A percentile compares a stretch with the other conserved stretches of the same genome.
Evolutionary conservation across 2,888 invertebrate genomes (phyloP).

Genomic region (Ichneumoninae sp.): DNA sequence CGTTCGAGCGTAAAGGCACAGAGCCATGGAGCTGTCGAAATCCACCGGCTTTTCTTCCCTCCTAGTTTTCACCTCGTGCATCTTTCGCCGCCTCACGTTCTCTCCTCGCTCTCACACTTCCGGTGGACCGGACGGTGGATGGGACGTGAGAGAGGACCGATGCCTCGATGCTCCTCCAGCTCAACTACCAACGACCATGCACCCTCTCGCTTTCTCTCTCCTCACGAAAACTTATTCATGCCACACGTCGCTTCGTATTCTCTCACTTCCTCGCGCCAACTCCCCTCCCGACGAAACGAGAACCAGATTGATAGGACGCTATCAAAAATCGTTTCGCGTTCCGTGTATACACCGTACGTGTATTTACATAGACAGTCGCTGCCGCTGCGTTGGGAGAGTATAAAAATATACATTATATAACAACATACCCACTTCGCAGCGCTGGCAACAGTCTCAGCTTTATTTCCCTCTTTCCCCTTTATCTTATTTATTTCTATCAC

Average conservation of each 20-base stretch:
- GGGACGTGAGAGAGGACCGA: constrained; percentile 30
- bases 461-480: background rate
- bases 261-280: constrained; percentile 40
- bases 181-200: background rate
- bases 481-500: constrained; percentile 22
- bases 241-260: constrained; percentile 53
- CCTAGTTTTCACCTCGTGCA: constrained; percentile 18
- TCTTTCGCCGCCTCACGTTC: constrained; percentile 25
- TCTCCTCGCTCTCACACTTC: constrained; percentile 21
- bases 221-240: constrained; percentile 57
- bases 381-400: background rate
- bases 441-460: constrained; percentile 17
- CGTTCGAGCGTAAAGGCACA: constrained; percentile 54
- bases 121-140: constrained; percentile 52
- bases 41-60: constrained; percentile 40
- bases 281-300: constrained; percentile 34
- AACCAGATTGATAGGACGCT: constrained; percentile 53
- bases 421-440: constrained; percentile 15
- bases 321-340: constrained; percentile 55
- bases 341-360: background rate
- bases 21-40: constrained; percentile 53
- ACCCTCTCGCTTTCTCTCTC: background rate
- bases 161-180: constrained; percentile 8
- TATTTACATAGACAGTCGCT: constrained; percentile 17
- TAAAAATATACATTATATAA: constrained; percentile 13